Base-by-base conservation (phyloP, 1,140 invertebrate species). In the Venturia canescens region DNA sequence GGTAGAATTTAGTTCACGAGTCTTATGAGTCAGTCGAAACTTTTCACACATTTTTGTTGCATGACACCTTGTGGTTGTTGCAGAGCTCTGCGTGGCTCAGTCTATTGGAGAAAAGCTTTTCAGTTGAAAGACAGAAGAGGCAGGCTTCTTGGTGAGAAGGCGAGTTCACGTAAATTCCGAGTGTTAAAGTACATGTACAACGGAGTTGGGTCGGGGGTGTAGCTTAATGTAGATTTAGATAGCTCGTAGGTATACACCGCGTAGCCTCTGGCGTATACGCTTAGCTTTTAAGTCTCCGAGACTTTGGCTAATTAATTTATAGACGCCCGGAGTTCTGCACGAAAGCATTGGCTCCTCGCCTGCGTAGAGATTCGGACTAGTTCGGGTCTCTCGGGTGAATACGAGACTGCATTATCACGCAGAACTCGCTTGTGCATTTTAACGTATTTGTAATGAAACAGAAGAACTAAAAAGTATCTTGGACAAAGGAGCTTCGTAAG, bases 231-330 rank as follows among this genome's bases (percentile, higher is more conserved):
- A 89, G 88, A 90, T 90, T 89, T 90, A 89, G 88, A 86, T 88
- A 87, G 84, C 82, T 83, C 82, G 82, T 38, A 44, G 78, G 27
- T 69, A 29, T 57, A 23, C 21, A 57, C 9, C 76, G 82, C 76
- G 81, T 82, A 82, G 23, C 23, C 23, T 13, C 23, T 63, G 60
- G 23, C 60, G 84, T 31, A 70, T 67, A 71, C 79, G 76, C 72
- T 27, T 78, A 80, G 89, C 89, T 90, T 87, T 89, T 85, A 86
- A 84, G 88, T 87, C 86, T 87, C 86, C 80, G 82, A 87, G 87
- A 87, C 86, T 90, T 86, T 83, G 85, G 81, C 87, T 90, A 90
- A 90, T 90, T 90, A 90, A 90, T 90, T 90, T 90, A 90, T 89
- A 89, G 89, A 87, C 87, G 80, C 72, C 2, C 21, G 16, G 16